Evolutionary conservation across 2,888 invertebrate genomes (phyloP), one percentile per base, ranked within the genome.

Genomic region (Cryptops parisi): DNA sequence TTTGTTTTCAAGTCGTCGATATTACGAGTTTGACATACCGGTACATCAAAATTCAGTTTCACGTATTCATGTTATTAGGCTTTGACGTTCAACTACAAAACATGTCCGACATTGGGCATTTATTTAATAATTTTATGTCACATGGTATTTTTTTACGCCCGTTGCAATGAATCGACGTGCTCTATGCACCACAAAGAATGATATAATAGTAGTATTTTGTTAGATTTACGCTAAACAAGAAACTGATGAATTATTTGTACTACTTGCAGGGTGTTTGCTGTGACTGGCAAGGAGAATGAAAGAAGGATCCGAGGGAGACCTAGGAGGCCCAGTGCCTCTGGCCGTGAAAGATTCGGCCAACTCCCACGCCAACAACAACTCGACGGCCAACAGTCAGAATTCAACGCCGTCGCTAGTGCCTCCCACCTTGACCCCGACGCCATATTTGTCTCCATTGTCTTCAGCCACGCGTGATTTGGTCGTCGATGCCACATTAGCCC

Each of bases 241-340:
- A 46, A 46, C 17, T 26, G 47, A 46, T 46, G 47, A n/a, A 33
- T 33, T 33, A 12, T 41, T 41, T 41, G 9, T 41, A 12, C 24
- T 39, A 26, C 47, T 54, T 27, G 17, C 52, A 53, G 56, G 21
- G 47, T 47, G 52, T 47, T 27, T 47, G 52, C 52, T 52, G 54
- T 23, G 43, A 46, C 45, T 21, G 50, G 45, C 48, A n/a, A n/a
- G n/a, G 56, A 26, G 21, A 39, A 57, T 57, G 57, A 57, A 57
- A 51, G 54, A 57, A 41, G 54, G 57, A 38, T 57, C 57, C 19
- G 57, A 57, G 25, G 55, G 55, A 19, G 57, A 57, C 44, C 21
- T 52, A 38, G 52, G 52, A 4, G 50, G 50, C 15, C 52, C 52
- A 12, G 52, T 52, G n/a, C 52, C 52, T 4, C 45, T 52, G 22